These are phyloP conservation scores for Hipposideros armiger DNA, from an alignment of 2,113 vertebrate species.

Conservation along the genomic window DNA sequence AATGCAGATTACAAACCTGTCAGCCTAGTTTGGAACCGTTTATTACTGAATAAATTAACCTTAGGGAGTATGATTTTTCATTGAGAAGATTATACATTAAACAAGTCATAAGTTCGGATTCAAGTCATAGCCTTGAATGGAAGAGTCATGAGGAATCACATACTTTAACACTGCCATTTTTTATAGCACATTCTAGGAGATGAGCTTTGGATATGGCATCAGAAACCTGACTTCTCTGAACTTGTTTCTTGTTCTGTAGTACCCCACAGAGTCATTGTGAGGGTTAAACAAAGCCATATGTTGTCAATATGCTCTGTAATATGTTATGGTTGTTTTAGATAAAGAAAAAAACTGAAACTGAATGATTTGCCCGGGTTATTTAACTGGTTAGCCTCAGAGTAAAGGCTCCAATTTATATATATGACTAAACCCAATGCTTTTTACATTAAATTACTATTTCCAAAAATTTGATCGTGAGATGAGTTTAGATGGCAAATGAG, in stretches of 20 bases:
- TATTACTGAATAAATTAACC: constrained; percentile 25
- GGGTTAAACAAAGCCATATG: background rate
- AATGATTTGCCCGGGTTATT: background rate
- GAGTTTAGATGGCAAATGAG: constrained; percentile 47
- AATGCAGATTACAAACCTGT: constrained; percentile 58
- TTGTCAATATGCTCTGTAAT: background rate
- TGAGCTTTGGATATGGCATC: background rate
- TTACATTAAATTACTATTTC: constrained; percentile 39
- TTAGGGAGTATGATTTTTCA: constrained; percentile 1
- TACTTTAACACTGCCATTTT: background rate
- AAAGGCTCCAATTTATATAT: background rate
- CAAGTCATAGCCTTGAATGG: constrained; percentile 20
- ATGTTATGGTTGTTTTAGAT: background rate
- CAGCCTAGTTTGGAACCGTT: background rate
- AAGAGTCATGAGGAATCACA: background rate
- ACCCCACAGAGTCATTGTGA: background rate
- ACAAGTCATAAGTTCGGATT: background rate
- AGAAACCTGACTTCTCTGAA: constrained; percentile 23
- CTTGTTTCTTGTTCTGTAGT: constrained; percentile 32
- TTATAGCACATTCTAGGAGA: background rate
- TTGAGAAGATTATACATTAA: constrained; percentile 23
- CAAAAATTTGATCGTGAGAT: constrained; percentile 42
- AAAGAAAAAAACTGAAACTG: constrained; percentile 17
- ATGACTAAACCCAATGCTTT: constrained; percentile 39
- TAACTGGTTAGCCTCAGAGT: constrained; percentile 1